Evolutionary conservation across 2,888 invertebrate species (phyloP).

Genomic region (Adineta ricciae): DNA sequence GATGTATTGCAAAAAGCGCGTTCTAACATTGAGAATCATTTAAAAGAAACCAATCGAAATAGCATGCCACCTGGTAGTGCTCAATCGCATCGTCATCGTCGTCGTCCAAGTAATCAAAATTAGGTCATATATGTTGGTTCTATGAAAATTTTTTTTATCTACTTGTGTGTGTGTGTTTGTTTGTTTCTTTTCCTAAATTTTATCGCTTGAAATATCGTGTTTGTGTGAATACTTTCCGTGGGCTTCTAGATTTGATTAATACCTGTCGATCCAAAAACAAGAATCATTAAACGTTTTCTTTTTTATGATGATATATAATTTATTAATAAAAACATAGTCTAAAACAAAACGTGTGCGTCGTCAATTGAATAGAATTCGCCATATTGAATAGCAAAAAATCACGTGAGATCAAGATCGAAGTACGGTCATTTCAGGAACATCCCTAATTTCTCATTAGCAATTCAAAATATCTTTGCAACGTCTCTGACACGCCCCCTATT

Average conservation of each 20-base stretch:
- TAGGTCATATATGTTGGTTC: background rate
- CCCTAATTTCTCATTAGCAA: too few relatives aligned
- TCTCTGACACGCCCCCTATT: too few relatives aligned
- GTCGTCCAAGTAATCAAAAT: background rate
- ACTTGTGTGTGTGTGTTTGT: background rate
- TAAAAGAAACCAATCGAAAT: background rate
- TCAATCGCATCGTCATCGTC: background rate
- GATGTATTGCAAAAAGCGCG: conserved; percentile 10
- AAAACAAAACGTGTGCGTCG: background rate
- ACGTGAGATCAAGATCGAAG: too few relatives aligned
- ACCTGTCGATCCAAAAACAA: background rate
- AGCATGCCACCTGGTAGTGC: background rate
- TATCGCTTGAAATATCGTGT: background rate
- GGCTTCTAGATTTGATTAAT: background rate
- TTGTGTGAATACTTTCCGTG: background rate
- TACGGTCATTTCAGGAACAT: too few relatives aligned
- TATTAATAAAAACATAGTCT: background rate
- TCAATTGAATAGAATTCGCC: too few relatives aligned
- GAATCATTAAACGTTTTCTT: background rate
- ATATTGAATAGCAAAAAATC: too few relatives aligned
- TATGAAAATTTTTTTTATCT: background rate
- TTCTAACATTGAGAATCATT: background rate
- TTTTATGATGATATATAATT: background rate
- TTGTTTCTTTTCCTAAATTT: background rate
- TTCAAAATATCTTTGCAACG: too few relatives aligned